phyloP scores from a whole-genome alignment of 2,113 vertebrate species.

The Haplotaxodon microlepis region DNA sequence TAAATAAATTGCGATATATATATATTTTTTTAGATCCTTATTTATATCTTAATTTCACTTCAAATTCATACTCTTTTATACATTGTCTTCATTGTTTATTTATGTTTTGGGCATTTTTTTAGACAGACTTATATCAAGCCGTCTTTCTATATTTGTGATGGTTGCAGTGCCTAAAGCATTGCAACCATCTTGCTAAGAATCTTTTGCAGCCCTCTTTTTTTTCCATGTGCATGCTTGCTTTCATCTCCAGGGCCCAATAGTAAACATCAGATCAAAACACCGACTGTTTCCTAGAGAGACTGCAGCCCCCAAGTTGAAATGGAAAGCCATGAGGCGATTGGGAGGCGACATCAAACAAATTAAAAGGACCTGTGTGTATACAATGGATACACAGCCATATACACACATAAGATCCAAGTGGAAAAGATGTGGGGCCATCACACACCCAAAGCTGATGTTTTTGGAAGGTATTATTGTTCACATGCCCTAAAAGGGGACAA shows the following conservation, averaged over 20 bases:
- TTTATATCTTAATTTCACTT: background rate
- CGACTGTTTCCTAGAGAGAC: constrained; percentile 64
- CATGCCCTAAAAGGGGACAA: background rate
- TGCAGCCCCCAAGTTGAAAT: constrained; percentile 29
- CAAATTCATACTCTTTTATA: background rate
- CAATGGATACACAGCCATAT: background rate
- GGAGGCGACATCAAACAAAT: constrained; percentile 71
- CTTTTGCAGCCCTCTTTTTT: background rate
- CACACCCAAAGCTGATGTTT: constrained; percentile 57
- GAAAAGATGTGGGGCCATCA: constrained; percentile 13
- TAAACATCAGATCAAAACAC: constrained; percentile 57
- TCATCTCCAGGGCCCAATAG: constrained; percentile 8
- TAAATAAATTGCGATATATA: background rate
- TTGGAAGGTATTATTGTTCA: constrained; percentile 53
- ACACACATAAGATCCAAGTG: constrained; percentile 15
- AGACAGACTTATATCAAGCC: background rate
- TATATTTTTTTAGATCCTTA: background rate
- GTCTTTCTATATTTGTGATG: background rate
- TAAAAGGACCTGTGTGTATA: constrained; percentile 60
- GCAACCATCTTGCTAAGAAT: background rate
- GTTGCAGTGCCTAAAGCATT: background rate
- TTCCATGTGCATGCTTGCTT: constrained; percentile 2
- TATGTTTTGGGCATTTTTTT: background rate
- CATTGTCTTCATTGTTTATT: background rate
- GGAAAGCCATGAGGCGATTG: constrained; percentile 52